phyloP scores from a whole-genome alignment of 1,140 invertebrate genomes.

The Sycophaga agraensis region DNA sequence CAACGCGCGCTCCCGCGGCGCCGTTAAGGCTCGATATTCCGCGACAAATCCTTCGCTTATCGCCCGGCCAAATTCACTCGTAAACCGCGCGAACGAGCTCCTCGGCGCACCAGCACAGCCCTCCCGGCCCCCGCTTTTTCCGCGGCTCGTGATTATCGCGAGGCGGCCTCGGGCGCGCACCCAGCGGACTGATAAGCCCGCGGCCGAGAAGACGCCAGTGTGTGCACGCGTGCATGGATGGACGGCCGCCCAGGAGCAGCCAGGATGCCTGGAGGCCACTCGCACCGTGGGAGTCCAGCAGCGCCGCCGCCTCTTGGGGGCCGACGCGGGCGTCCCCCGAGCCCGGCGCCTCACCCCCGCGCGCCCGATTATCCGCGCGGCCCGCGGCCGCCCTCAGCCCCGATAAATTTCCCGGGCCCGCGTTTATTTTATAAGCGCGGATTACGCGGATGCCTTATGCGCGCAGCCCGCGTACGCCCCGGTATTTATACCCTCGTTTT shows the following conservation, averaged over 20 bases:
- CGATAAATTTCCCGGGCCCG: not conserved
- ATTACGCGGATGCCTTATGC: conserved; percentile 14
- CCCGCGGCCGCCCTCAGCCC: too few relatives aligned
- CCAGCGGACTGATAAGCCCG: not conserved
- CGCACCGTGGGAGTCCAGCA: conserved; percentile 14
- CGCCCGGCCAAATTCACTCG: conserved; percentile 12
- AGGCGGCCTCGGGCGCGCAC: not conserved
- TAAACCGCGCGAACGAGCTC: not conserved
- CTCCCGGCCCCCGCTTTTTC: not conserved
- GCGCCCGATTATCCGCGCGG: not conserved
- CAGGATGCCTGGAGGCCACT: too few relatives aligned
- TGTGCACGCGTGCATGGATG: too few relatives aligned
- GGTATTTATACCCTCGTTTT: conserved; percentile 16
- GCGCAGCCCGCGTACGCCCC: conserved; percentile 9
- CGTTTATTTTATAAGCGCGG: conserved; percentile 27
- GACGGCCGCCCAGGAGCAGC: too few relatives aligned
- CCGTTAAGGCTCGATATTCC: conserved; percentile 15
- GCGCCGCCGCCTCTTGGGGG: not conserved
- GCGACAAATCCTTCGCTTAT: conserved; percentile 12
- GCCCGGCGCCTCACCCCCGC: not conserved
- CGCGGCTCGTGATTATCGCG: conserved; percentile 4
- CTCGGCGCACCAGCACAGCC: too few relatives aligned
- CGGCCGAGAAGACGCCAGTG: too few relatives aligned
- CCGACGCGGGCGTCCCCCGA: not conserved
- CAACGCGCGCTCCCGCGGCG: conserved; percentile 1